These are phyloP conservation scores for Okapia johnstoni DNA, from an alignment of 2,113 vertebrate species.

Conservation along the genomic window DNA sequence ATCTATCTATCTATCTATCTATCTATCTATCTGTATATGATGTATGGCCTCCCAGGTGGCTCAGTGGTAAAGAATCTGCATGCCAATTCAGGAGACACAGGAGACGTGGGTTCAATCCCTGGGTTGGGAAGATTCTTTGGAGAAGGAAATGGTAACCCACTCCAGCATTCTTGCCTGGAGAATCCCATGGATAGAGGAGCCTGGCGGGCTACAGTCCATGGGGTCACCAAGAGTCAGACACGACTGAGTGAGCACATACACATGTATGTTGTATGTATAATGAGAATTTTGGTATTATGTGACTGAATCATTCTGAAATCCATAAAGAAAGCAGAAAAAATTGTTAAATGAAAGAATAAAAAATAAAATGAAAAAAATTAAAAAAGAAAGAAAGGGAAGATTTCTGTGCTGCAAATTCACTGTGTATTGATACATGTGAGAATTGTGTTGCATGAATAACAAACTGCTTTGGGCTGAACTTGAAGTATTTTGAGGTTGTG, in stretches of 20 bases:
- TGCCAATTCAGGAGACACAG: not conserved
- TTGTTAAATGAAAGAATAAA: not conserved
- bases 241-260: not conserved
- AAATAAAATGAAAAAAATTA: not conserved
- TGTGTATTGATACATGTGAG: not conserved
- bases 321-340: not conserved
- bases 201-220: not conserved
- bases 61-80: not conserved
- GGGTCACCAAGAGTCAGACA: not conserved
- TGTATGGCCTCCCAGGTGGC: not conserved
- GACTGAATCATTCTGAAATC: not conserved
- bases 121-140: not conserved
- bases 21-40: too few species aligned
- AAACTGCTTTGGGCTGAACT: slow-evolving; percentile 49
- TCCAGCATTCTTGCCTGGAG: not conserved
- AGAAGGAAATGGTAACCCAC: not conserved
- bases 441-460: slow-evolving; percentile 17
- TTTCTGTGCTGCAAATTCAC: not conserved
- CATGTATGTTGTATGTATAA: not conserved
- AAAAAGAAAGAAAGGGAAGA: not conserved
- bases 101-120: not conserved
- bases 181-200: not conserved
- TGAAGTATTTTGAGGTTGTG: slow-evolving; percentile 60
- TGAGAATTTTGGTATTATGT: not conserved
- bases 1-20: too few species aligned